Base-by-base conservation (phyloP, 2,113 vertebrate genomes). In the Corythornis cristatus region DNA sequence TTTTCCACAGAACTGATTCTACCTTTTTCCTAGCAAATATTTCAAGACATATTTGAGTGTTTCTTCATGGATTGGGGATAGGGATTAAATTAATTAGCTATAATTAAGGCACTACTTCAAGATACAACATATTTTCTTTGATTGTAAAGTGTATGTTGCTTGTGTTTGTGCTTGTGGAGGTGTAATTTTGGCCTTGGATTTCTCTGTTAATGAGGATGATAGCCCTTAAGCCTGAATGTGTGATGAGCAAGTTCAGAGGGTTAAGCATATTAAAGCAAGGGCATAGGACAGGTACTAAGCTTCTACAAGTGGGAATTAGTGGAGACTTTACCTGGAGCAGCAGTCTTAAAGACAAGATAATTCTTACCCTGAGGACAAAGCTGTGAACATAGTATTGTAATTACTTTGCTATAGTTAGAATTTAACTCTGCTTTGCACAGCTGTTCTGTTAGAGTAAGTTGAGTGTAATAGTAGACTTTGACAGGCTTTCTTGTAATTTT, bases 191-290 rank as follows among this genome's bases (percentile, higher is more conserved):
- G 74, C 33, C 19, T 71, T 46, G 16, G 62, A 75, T 31, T 66
- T 61, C 45, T 76, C 62, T 12, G 48, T 65, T 89, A 93, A 89
- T 72, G 58, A 93, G 79, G 33, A 79, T 93, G 66, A 87, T 87
- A 87, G 42, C 35, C 61, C 66, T 89, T 93, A 70, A 92, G 74
- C 42, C 82, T 91, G 66, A 65, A 16, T 71, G 25, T 54, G 14
- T 61, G 77, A 86, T 88, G 62, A 93, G 46, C 57, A 80, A 89
- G 88, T 96, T 95, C 93, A 93, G 51, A 93, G 64, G 64, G 56
- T 91, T 96, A 95, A 93, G 62, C 31, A 5, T 50, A 86, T 93
- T 96, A 93, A 76, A 89, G 46, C 54, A 91, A 85, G 75, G 75
- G 67, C 1, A 12, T 50, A 83, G 91, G 85, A 94, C 58, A 37